Percentiles rank a stretch among this genome's conserved stretches.
phyloP scores from a whole-genome alignment of 2,888 invertebrate genomes.

The Drosophila mayaguana region DNA sequence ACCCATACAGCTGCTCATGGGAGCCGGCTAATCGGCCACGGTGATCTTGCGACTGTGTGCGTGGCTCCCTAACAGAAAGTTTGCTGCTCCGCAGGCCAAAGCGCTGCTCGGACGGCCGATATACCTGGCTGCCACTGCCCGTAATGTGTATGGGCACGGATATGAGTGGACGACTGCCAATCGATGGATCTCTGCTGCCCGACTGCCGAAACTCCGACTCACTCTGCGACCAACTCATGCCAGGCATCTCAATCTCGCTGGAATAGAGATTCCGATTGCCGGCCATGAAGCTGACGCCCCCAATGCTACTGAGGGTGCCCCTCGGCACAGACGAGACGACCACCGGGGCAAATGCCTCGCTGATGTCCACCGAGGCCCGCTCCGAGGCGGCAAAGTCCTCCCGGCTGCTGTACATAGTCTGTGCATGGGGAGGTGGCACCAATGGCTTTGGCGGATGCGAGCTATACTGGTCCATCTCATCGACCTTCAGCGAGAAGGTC shows the following conservation, averaged over 20 bases:
- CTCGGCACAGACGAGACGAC: constrained; percentile 67
- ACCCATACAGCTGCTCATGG: constrained; percentile 77
- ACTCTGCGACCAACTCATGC: constrained; percentile 46
- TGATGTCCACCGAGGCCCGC: constrained; percentile 61
- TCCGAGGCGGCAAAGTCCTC: constrained; percentile 78
- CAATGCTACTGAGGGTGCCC: constrained; percentile 53
- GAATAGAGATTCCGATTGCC: constrained; percentile 78
- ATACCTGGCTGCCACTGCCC: constrained; percentile 56
- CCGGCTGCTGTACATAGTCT: constrained; percentile 77
- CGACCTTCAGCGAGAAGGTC: constrained; percentile 84
- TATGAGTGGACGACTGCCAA: constrained; percentile 68
- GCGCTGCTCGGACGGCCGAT: constrained; percentile 79
- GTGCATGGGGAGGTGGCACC: constrained; percentile 61
- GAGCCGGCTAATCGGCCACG: constrained; percentile 74
- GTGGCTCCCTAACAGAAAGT: constrained; percentile 76
- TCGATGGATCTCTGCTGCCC: constrained; percentile 65
- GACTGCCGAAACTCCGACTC: constrained; percentile 59
- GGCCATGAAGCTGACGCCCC: constrained; percentile 71
- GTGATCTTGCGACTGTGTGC: constrained; percentile 84
- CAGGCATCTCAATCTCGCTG: constrained; percentile 74
- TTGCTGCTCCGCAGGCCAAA: constrained; percentile 70
- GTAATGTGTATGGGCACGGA: constrained; percentile 77
- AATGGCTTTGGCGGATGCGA: constrained; percentile 67
- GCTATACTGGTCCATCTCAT: constrained; percentile 84
- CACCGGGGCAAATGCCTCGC: constrained; percentile 81